phyloP scores from a whole-genome alignment of 2,113 vertebrate genomes.

The Eulacestoma nigropectus region DNA sequence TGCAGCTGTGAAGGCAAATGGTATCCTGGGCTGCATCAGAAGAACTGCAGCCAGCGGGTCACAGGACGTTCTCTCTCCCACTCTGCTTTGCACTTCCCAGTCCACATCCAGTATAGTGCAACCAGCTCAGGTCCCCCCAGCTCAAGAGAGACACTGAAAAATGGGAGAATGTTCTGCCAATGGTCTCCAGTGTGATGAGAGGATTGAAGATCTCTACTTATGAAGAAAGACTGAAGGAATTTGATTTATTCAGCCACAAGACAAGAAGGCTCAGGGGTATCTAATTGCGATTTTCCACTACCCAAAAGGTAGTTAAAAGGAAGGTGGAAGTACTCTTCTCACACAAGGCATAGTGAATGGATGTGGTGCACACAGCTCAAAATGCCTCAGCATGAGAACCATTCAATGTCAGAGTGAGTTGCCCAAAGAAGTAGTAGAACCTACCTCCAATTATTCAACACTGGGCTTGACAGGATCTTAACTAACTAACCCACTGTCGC shows the following conservation, averaged over 20 bases:
- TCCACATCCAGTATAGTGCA: neutral
- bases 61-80: neutral
- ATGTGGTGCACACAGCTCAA: neutral
- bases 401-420: neutral
- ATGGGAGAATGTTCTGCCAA: neutral
- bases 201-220: neutral
- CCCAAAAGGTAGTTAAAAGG: neutral
- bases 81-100: neutral
- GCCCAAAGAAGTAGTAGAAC: neutral
- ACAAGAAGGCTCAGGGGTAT: neutral
- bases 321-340: neutral
- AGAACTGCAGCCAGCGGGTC: neutral
- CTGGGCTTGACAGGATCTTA: neutral
- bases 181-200: neutral
- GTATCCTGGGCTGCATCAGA: neutral
- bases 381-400: neutral
- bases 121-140: neutral
- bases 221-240: neutral
- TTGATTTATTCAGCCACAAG: neutral
- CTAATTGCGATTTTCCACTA: neutral
- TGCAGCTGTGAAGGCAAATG: accelerated
- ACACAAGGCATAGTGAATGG: neutral
- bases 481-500: neutral
- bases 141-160: neutral
- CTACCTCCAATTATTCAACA: neutral